These are phyloP conservation scores for Polymixis flavicincta DNA, from an alignment of 2,888 invertebrate genomes.

Conservation along the genomic window DNA sequence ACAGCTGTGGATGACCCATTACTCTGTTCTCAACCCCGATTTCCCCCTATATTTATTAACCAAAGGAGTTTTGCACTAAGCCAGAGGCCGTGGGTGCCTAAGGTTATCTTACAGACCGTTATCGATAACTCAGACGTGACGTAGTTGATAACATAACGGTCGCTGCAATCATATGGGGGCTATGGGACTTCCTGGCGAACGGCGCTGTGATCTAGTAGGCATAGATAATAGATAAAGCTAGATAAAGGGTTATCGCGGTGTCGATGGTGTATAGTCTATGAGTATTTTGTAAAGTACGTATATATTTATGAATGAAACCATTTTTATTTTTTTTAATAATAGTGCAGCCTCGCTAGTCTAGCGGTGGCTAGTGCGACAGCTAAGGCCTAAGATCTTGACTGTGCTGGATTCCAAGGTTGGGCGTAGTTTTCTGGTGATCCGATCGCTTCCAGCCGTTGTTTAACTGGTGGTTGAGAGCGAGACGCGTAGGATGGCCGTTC, in stretches of 20 bases:
- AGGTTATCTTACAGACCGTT: conserved; percentile 43
- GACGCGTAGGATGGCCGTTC: too few relatives aligned
- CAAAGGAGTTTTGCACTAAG: conserved; percentile 27
- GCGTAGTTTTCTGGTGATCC: too few relatives aligned
- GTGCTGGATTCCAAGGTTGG: too few relatives aligned
- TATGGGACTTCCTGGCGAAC: conserved; percentile 24
- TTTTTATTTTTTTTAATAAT: too few relatives aligned
- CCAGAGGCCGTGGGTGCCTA: conserved; percentile 9
- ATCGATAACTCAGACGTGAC: conserved; percentile 31
- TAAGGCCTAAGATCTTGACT: too few relatives aligned
- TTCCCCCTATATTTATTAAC: not conserved
- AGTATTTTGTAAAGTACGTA: not conserved
- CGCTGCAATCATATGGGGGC: conserved; percentile 37
- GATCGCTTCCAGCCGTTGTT: too few relatives aligned
- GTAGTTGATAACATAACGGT: conserved; percentile 44
- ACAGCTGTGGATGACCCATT: too few relatives aligned
- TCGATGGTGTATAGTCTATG: not conserved
- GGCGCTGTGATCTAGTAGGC: conserved; percentile 1
- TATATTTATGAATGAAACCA: not conserved
- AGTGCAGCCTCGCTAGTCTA: too few relatives aligned
- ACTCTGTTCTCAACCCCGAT: not conserved
- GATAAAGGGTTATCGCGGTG: not conserved
- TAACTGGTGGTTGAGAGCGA: too few relatives aligned
- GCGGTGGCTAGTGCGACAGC: too few relatives aligned
- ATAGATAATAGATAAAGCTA: not conserved